These are phyloP conservation scores for Dolichomitus sp. DNA, from an alignment of 2,888 invertebrate genomes.

Conservation along the genomic window DNA sequence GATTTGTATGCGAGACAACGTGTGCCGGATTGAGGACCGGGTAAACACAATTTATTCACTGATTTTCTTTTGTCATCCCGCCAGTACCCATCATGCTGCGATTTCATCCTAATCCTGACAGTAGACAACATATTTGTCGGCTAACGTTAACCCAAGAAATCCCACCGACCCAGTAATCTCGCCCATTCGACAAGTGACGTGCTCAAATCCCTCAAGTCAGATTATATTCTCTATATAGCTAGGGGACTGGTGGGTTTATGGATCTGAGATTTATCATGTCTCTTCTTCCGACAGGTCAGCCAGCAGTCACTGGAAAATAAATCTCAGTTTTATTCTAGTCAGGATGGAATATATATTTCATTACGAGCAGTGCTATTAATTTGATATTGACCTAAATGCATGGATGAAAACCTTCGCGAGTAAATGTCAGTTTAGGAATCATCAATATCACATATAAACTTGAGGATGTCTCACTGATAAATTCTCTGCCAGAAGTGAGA, in stretches of 20 bases:
- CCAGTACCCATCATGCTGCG: background rate
- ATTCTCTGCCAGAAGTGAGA: too few species aligned
- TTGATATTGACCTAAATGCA: background rate
- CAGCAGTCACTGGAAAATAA: background rate
- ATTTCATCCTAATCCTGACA: background rate
- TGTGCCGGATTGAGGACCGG: background rate
- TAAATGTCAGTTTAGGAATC: too few species aligned
- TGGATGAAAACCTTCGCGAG: too few species aligned
- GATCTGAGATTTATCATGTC: conserved; percentile 10
- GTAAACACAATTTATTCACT: conserved; percentile 11
- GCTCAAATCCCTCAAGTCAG: background rate
- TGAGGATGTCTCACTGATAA: too few species aligned
- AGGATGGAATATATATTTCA: background rate
- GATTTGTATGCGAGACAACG: conserved; percentile 15
- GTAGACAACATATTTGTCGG: conserved; percentile 1
- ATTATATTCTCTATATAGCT: background rate
- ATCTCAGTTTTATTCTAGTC: background rate
- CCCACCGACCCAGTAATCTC: background rate
- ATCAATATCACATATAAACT: background rate
- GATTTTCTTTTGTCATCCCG: background rate
- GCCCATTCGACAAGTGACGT: background rate
- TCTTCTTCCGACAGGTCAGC: background rate
- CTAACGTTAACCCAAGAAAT: conserved; percentile 15
- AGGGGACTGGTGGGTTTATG: background rate
- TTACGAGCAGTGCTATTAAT: background rate